Conservation (phyloP, 2,888 invertebrate species). For the Agrenia bidenticulata region DNA sequence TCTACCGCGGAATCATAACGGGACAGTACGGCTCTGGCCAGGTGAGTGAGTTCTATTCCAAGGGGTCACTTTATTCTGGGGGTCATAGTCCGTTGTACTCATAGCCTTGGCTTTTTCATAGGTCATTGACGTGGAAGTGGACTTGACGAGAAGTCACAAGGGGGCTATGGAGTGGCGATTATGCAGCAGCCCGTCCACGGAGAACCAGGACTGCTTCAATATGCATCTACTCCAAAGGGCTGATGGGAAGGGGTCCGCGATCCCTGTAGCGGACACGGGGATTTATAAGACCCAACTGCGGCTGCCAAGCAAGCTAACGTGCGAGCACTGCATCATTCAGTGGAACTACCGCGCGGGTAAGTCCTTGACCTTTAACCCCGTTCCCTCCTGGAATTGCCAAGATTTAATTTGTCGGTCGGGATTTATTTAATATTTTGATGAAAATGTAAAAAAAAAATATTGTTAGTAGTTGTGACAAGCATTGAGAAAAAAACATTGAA, state of each 20-base stretch:
- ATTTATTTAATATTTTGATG: no score
- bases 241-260: slow-evolving; percentile 53
- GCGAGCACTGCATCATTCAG: slow-evolving; percentile 53
- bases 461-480: no score
- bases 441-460: no score
- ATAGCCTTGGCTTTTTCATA: slow-evolving; percentile 8
- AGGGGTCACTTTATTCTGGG: no score
- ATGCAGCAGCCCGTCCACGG: slow-evolving; percentile 53
- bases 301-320: slow-evolving; percentile 50
- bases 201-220: slow-evolving; percentile 55
- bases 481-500: no score
- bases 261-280: slow-evolving; percentile 42
- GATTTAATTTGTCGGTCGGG: no score
- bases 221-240: slow-evolving; percentile 54
- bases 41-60: not conserved
- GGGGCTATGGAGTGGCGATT: slow-evolving; percentile 57
- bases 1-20: slow-evolving; percentile 25
- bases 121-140: slow-evolving; percentile 54
- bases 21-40: slow-evolving; percentile 26
- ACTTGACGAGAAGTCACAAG: slow-evolving; percentile 56
- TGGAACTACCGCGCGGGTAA: slow-evolving; percentile 53
- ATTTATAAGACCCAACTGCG: slow-evolving; percentile 36
- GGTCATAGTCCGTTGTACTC: no score
- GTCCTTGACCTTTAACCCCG: no score
- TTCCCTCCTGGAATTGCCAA: no score